These are phyloP conservation scores for Busseola fusca DNA, from an alignment of 2,888 invertebrate genomes.

Conservation along the genomic window DNA sequence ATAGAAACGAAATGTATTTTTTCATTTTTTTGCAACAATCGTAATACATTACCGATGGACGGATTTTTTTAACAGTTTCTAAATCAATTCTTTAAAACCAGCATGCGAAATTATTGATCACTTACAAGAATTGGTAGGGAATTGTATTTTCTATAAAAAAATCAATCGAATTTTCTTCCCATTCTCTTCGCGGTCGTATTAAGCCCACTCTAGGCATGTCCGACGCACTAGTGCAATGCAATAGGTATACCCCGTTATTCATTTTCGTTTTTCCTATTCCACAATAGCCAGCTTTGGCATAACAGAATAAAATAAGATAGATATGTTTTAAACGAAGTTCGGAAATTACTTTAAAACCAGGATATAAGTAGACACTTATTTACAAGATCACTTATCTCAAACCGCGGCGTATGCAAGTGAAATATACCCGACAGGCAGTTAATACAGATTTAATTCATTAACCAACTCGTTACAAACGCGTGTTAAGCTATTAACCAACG, in stretches of 20 bases:
- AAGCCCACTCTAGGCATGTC: too few relatives aligned
- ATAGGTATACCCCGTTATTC: background rate
- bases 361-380: constrained; percentile 40
- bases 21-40: too few relatives aligned
- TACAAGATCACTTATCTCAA: constrained; percentile 48
- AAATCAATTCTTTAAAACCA: too few relatives aligned
- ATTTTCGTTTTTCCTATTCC: background rate
- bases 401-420: constrained; percentile 52
- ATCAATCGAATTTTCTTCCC: too few relatives aligned
- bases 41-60: too few relatives aligned
- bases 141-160: too few relatives aligned
- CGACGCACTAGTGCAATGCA: background rate
- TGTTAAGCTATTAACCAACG: constrained; percentile 77
- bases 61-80: too few relatives aligned
- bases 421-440: constrained; percentile 64
- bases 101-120: too few relatives aligned
- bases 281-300: background rate
- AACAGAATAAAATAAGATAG: constrained; percentile 9
- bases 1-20: too few relatives aligned
- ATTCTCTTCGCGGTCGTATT: too few relatives aligned
- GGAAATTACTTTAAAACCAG: constrained; percentile 38
- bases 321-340: background rate
- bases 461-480: constrained; percentile 79
- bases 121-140: too few relatives aligned
- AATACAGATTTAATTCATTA: constrained; percentile 83